Conservation (phyloP, 2,888 invertebrate genomes). For the Leptopilina drosophilae region DNA sequence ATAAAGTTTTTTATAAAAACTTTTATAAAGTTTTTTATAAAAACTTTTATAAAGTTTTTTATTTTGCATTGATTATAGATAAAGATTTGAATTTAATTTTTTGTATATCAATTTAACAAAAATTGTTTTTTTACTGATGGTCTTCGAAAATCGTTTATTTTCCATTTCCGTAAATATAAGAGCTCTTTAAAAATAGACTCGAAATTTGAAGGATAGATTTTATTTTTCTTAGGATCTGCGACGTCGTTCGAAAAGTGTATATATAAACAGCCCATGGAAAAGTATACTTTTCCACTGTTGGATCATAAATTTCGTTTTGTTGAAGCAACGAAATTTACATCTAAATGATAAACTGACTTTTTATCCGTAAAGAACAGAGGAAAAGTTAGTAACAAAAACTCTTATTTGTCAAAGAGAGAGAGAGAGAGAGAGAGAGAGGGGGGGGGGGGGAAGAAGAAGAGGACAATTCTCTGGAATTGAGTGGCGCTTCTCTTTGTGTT, state of each 20-base stretch:
- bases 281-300: not conserved
- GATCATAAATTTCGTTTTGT: slow-evolving; percentile 1
- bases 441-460: not conserved
- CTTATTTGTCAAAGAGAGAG: not conserved
- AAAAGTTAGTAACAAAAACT: slow-evolving; percentile 17
- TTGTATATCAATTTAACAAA: too few species aligned
- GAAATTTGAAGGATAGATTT: not conserved
- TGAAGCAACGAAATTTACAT: slow-evolving; percentile 5
- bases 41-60: too few species aligned
- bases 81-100: too few species aligned
- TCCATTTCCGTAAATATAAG: too few species aligned
- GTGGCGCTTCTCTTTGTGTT: slow-evolving; percentile 22
- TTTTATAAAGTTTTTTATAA: too few species aligned
- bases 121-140: too few species aligned
- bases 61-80: too few species aligned
- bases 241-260: not conserved
- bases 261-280: too few species aligned
- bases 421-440: too few species aligned
- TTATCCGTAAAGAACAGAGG: not conserved
- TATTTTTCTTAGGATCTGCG: slow-evolving; percentile 6
- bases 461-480: slow-evolving; percentile 20
- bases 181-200: not conserved
- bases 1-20: too few species aligned
- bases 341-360: slow-evolving; percentile 6
- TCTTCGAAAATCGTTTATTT: too few species aligned